Evolutionary conservation across 2,888 invertebrate species (phyloP).

Genomic region (Drosophila pseudotakahashii): DNA sequence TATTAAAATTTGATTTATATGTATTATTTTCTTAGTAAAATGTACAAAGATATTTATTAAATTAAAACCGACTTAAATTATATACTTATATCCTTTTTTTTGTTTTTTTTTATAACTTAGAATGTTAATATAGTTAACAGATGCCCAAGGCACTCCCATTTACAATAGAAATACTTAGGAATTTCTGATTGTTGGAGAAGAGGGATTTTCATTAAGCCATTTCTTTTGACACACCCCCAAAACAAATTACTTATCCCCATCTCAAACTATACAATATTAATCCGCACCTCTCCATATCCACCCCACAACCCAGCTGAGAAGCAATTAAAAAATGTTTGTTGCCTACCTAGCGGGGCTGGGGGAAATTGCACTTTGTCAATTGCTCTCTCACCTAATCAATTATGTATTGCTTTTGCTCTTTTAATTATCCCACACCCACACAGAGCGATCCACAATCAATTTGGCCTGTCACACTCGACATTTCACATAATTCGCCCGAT

Average conservation of each 20-base stretch:
- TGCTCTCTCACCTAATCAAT: conserved; percentile 34
- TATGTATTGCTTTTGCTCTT: conserved; percentile 38
- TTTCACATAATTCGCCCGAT: conserved; percentile 34
- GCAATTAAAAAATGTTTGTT: conserved; percentile 27
- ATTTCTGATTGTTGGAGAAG: neutral
- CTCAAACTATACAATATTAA: neutral
- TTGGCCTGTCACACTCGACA: conserved; percentile 47
- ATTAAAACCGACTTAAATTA: too few species aligned
- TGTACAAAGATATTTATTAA: too few species aligned
- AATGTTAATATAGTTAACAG: too few species aligned
- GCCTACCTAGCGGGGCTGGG: conserved; percentile 1
- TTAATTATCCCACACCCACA: conserved; percentile 21
- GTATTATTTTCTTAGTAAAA: too few species aligned
- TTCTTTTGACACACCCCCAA: neutral
- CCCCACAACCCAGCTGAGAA: too few species aligned
- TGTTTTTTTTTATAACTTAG: too few species aligned
- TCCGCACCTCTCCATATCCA: neutral
- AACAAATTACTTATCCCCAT: neutral
- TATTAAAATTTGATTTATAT: too few species aligned
- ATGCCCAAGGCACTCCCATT: too few species aligned
- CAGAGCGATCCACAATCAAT: conserved; percentile 24
- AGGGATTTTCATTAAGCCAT: neutral
- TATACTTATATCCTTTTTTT: too few species aligned
- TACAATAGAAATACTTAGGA: neutral
- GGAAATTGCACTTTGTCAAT: conserved; percentile 33